Conservation (phyloP, 1,140 invertebrate species). For the Apis laboriosa region DNA sequence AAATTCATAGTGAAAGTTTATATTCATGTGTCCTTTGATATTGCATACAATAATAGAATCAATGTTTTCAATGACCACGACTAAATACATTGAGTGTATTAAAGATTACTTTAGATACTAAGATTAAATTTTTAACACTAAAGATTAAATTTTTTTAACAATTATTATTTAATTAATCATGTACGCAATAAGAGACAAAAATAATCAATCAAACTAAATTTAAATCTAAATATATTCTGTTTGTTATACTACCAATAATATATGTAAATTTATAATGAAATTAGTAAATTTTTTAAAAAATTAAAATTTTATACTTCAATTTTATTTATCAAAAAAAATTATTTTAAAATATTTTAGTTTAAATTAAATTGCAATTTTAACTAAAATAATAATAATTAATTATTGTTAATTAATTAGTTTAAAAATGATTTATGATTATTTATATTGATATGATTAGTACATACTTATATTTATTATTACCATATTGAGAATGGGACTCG, state of each 20-base stretch:
- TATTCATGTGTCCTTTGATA: background rate
- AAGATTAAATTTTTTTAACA: background rate
- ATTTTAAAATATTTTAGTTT: too few relatives aligned
- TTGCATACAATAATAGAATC: background rate
- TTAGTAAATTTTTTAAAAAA: too few relatives aligned
- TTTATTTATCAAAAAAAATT: too few relatives aligned
- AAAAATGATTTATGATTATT: too few relatives aligned
- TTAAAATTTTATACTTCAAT: too few relatives aligned
- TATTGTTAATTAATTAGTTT: too few relatives aligned
- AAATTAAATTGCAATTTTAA: too few relatives aligned
- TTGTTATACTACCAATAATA: too few relatives aligned
- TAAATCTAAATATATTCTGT: background rate
- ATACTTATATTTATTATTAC: too few relatives aligned
- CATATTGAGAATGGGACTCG: too few relatives aligned
- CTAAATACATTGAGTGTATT: background rate
- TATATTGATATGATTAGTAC: too few relatives aligned
- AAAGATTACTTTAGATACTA: background rate
- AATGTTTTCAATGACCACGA: background rate
- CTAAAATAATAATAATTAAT: too few relatives aligned
- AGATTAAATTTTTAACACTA: background rate
- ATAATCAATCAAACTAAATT: background rate
- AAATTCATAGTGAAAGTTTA: background rate
- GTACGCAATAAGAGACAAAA: background rate
- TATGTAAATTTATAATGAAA: background rate
- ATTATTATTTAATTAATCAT: background rate